These are phyloP conservation scores for Morpho achilles DNA, from an alignment of 2,888 invertebrate species.

Conservation along the genomic window DNA sequence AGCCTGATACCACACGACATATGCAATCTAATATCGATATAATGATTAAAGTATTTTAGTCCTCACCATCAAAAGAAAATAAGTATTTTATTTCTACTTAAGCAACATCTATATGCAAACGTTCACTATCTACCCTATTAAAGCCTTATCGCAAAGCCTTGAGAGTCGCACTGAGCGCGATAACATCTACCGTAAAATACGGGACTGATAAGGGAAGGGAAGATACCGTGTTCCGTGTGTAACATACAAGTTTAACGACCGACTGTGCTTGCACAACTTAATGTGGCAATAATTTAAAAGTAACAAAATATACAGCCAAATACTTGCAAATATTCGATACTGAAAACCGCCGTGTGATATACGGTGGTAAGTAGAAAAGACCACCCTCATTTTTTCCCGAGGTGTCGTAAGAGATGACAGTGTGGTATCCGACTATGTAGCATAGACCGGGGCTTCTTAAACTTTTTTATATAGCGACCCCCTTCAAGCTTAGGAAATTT, in stretches of 20 bases:
- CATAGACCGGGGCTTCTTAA: no score
- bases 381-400: no score
- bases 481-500: no score
- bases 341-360: no score
- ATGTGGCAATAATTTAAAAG: background rate
- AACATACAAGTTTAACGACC: background rate
- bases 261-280: background rate
- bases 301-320: no score
- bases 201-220: conserved; percentile 24
- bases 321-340: no score
- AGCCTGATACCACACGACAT: no score
- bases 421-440: no score
- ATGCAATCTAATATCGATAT: no score
- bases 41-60: background rate
- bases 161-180: conserved; percentile 25
- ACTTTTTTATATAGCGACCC: no score
- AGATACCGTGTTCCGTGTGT: conserved; percentile 9
- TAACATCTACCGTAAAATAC: conserved; percentile 30
- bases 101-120: conserved; percentile 16
- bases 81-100: conserved; percentile 4
- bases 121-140: conserved; percentile 24
- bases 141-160: conserved; percentile 24
- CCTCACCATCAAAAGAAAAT: background rate
- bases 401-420: no score
- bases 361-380: no score